phyloP scores from a whole-genome alignment of 2,113 vertebrate species.

The Pteronura brasiliensis region DNA sequence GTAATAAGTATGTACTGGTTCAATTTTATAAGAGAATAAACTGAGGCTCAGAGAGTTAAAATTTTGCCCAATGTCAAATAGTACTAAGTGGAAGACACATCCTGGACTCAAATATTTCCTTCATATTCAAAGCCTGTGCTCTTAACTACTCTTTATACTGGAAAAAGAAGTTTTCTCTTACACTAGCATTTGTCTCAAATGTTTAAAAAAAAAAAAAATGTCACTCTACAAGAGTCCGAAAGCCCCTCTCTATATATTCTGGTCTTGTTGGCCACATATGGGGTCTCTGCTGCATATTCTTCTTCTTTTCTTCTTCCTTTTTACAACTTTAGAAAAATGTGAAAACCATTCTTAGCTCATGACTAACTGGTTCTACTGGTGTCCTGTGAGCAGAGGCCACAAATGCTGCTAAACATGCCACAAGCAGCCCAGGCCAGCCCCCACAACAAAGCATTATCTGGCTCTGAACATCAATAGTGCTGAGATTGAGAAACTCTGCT shows the following conservation, averaged over 20 bases:
- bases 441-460: neutral
- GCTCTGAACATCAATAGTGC: neutral
- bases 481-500: neutral
- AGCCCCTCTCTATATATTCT: neutral
- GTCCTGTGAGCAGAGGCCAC: neutral
- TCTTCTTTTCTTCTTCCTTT: neutral
- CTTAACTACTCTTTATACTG: neutral
- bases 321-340: neutral
- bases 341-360: neutral
- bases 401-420: neutral
- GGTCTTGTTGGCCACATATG: neutral
- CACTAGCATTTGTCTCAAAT: neutral
- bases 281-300: neutral
- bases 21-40: neutral
- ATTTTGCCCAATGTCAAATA: neutral
- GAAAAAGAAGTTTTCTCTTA: neutral
- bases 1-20: neutral
- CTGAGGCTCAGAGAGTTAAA: neutral
- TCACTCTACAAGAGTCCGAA: neutral
- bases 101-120: neutral
- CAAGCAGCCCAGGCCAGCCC: neutral
- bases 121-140: neutral
- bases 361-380: neutral
- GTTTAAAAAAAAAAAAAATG: neutral
- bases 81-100: neutral